These are phyloP conservation scores for Drosophila pandora DNA, from an alignment of 1,140 invertebrate genomes.

Conservation along the genomic window DNA sequence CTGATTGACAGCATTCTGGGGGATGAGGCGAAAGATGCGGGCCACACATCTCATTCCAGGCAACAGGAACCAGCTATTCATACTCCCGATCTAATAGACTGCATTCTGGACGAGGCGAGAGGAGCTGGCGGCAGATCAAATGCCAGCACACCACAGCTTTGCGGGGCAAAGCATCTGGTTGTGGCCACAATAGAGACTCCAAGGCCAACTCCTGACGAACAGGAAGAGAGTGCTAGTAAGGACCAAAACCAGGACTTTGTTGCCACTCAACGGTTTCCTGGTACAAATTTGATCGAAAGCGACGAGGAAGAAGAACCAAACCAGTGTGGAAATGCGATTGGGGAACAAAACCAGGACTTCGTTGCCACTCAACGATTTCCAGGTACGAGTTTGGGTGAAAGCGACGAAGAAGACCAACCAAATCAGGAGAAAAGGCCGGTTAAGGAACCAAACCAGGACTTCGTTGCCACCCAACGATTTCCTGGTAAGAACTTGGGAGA, in stretches of 20 bases:
- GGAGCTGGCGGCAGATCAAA: background rate
- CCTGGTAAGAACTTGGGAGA: background rate
- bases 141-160: constrained; percentile 33
- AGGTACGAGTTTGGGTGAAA: too few species aligned
- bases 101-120: background rate
- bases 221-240: background rate
- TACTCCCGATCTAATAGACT: constrained; percentile 44
- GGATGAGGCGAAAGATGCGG: background rate
- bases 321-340: background rate
- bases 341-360: constrained; percentile 21
- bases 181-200: constrained; percentile 44
- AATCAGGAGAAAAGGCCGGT: background rate
- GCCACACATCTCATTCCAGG: background rate
- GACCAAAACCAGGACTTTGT: constrained; percentile 28
- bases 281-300: too few species aligned
- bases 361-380: constrained; percentile 22
- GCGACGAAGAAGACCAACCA: too few species aligned
- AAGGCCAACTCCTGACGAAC: constrained; percentile 10
- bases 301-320: too few species aligned
- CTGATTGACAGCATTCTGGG: constrained; percentile 12
- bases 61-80: background rate
- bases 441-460: constrained; percentile 19
- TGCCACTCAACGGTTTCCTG: constrained; percentile 12
- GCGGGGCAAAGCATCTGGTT: constrained; percentile 20
- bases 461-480: constrained; percentile 4